Conservation (phyloP, 2,113 vertebrate genomes). For the Oxyruncus cristatus region DNA sequence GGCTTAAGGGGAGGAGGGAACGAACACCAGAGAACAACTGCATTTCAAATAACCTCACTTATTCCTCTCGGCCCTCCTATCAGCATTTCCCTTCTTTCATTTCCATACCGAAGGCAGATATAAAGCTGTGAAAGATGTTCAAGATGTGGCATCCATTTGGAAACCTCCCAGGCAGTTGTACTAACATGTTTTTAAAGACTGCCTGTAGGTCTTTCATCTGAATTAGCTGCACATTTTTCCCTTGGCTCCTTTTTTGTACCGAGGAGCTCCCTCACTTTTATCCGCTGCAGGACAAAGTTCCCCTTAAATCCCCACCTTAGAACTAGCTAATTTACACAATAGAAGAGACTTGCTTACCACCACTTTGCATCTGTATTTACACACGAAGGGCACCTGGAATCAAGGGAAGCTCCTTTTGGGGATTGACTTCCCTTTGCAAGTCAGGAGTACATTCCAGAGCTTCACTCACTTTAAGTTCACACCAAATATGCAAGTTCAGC, state of each 20-base stretch:
- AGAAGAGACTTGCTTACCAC: constrained; percentile 33
- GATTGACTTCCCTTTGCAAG: constrained; percentile 20
- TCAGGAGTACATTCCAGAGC: constrained; percentile 33
- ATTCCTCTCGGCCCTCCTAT: neutral
- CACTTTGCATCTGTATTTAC: constrained; percentile 45
- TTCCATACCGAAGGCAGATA: constrained; percentile 28
- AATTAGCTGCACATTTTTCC: constrained; percentile 63
- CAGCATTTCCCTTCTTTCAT: constrained; percentile 29
- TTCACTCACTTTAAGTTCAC: constrained; percentile 21
- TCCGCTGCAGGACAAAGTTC: constrained; percentile 39
- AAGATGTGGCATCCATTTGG: constrained; percentile 57
- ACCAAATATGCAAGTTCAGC: constrained; percentile 19
- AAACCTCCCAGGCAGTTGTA: constrained; percentile 60
- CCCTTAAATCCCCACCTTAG: constrained; percentile 33
- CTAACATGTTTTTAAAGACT: constrained; percentile 62
- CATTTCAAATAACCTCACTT: constrained; percentile 6
- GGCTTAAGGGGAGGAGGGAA: neutral
- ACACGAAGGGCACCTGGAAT: constrained; percentile 27
- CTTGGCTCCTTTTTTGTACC: constrained; percentile 22
- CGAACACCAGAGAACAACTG: neutral
- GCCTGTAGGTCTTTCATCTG: constrained; percentile 64
- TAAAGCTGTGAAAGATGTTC: constrained; percentile 52
- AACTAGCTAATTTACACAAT: constrained; percentile 41
- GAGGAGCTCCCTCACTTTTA: constrained; percentile 26
- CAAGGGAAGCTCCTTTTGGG: neutral